These are phyloP conservation scores for Paguma larvata DNA, from an alignment of 2,797 vertebrate species.

Conservation along the genomic window DNA sequence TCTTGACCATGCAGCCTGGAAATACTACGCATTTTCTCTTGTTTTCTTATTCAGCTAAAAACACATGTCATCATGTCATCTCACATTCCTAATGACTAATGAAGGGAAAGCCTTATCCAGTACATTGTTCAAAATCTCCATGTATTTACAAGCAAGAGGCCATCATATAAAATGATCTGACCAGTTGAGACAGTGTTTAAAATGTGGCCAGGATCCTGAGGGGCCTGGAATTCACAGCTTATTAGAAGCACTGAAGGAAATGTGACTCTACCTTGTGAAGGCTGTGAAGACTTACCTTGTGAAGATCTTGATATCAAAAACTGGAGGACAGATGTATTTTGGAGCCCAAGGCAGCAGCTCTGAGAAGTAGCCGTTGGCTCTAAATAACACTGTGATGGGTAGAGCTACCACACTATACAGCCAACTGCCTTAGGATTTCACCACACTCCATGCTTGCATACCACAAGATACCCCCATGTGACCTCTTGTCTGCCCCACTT, in stretches of 20 bases:
- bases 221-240: conserved; percentile 33
- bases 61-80: not conserved
- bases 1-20: not conserved
- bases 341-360: not conserved
- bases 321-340: not conserved
- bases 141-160: not conserved
- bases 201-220: not conserved
- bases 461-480: not conserved
- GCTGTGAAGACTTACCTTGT: no score
- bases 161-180: not conserved
- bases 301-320: not conserved
- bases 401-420: not conserved
- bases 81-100: not conserved
- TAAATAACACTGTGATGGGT: not conserved
- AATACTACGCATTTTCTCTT: conserved; percentile 35
- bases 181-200: not conserved
- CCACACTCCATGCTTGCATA: not conserved
- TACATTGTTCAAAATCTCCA: not conserved
- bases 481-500: not conserved
- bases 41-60: conserved; percentile 47
- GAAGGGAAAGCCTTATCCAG: not conserved
- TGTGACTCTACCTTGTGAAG: not conserved
- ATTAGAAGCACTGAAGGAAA: conserved; percentile 8
- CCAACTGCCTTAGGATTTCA: not conserved
- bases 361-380: not conserved